Evolutionary conservation across 2,113 vertebrate species (phyloP).

Genomic region (Phoxinus phoxinus): DNA sequence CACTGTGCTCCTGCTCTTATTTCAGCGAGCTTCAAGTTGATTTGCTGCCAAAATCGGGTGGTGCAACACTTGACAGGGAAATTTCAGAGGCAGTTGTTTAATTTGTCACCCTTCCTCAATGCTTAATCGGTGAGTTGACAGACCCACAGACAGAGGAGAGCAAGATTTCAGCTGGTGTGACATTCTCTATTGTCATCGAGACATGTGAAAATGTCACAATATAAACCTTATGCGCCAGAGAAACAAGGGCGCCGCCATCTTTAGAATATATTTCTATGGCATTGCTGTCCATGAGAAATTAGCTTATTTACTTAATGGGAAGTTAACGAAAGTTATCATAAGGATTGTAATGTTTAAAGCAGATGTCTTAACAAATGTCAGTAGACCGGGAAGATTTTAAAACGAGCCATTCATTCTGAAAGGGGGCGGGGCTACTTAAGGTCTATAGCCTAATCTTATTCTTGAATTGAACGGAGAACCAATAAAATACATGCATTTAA

Average conservation of each 20-base stretch:
- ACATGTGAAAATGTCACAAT: conserved; percentile 1
- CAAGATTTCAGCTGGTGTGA: conserved; percentile 22
- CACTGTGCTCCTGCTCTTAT: not conserved
- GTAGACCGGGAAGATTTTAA: too few species aligned
- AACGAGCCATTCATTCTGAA: too few species aligned
- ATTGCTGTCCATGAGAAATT: too few species aligned
- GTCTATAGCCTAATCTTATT: not conserved
- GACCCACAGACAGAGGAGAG: conserved; percentile 8
- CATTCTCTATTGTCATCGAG: not conserved
- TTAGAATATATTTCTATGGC: too few species aligned
- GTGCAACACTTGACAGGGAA: not conserved
- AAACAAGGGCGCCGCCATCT: too few species aligned
- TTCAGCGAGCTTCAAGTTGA: conserved; percentile 8
- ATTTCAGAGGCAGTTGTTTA: conserved; percentile 22
- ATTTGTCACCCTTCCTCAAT: conserved; percentile 14
- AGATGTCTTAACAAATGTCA: too few species aligned
- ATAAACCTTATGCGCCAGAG: too few species aligned
- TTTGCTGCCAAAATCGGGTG: not conserved
- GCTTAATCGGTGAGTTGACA: not conserved
- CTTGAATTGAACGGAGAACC: not conserved
- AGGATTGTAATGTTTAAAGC: too few species aligned
- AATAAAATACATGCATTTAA: not conserved
- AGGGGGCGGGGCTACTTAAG: too few species aligned
- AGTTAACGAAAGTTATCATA: too few species aligned
- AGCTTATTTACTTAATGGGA: too few species aligned